Percentiles rank a stretch among this genome's conserved stretches.
phyloP scores from a whole-genome alignment of 2,113 vertebrate genomes.

The Cynocephalus volans region DNA sequence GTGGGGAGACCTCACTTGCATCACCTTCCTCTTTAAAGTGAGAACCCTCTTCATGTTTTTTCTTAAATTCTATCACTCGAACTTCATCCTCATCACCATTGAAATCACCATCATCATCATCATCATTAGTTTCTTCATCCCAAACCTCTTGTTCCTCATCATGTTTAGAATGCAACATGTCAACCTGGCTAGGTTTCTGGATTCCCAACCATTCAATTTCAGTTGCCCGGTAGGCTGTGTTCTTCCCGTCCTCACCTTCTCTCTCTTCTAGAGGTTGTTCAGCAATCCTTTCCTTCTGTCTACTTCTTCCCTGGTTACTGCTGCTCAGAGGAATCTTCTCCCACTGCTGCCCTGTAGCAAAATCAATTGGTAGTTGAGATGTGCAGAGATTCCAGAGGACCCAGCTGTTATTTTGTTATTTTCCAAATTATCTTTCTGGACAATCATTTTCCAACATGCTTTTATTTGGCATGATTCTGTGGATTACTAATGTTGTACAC shows the following conservation, averaged over 20 bases:
- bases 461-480: background rate
- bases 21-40: constrained; percentile 65
- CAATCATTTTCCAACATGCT: background rate
- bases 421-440: constrained; percentile 9
- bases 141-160: constrained; percentile 67
- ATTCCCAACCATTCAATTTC: constrained; percentile 58
- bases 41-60: constrained; percentile 73
- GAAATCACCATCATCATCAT: constrained; percentile 75
- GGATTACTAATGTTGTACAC: background rate
- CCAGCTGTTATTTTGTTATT: background rate
- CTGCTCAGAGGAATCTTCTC: constrained; percentile 25
- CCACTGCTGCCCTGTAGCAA: constrained; percentile 78
- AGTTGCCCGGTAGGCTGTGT: constrained; percentile 4
- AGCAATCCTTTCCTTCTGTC: constrained; percentile 50
- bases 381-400: background rate
- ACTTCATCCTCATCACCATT: constrained; percentile 86
- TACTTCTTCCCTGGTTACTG: constrained; percentile 60
- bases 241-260: background rate
- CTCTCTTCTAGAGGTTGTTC: constrained; percentile 51
- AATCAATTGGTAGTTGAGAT: constrained; percentile 71
- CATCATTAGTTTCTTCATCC: constrained; percentile 67
- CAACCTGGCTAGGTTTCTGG: constrained; percentile 54
- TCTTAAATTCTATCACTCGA: constrained; percentile 86
- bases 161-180: constrained; percentile 45
- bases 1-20: constrained; percentile 67